These are phyloP conservation scores for Sebastes fasciatus DNA, from an alignment of 2,113 vertebrate species.

Conservation along the genomic window DNA sequence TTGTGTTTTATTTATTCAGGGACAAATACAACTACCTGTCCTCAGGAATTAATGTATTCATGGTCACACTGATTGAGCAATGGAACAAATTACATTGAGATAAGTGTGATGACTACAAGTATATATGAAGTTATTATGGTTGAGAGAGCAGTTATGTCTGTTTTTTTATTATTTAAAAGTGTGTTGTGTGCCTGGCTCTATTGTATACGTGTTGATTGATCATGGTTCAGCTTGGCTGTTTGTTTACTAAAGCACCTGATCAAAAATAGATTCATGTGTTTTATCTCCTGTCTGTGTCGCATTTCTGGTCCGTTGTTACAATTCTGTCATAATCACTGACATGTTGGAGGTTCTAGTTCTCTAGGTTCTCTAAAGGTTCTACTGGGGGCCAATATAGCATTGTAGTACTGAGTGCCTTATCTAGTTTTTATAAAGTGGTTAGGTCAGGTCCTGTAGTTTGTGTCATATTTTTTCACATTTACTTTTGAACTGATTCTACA, in stretches of 20 bases:
- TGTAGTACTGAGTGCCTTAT: too few species aligned
- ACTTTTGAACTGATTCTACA: too few species aligned
- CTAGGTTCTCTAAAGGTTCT: background rate
- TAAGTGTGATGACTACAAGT: background rate
- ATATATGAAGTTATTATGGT: background rate
- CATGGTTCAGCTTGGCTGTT: background rate
- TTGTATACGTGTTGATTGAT: background rate
- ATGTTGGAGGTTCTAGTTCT: background rate
- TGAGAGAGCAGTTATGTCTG: background rate
- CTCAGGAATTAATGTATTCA: background rate
- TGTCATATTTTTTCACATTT: too few species aligned
- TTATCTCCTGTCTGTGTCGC: background rate
- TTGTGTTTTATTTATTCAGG: constrained; percentile 7
- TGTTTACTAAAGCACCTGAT: background rate
- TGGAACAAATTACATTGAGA: background rate
- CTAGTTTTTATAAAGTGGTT: too few species aligned
- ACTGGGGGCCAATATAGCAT: too few species aligned
- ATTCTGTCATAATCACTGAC: background rate
- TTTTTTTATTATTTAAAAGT: background rate
- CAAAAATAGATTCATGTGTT: background rate
- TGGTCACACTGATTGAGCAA: background rate
- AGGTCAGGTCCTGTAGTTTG: too few species aligned
- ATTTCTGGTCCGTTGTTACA: constrained; percentile 1
- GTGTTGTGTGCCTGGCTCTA: background rate
- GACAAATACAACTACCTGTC: background rate